These are phyloP conservation scores for Aphaenogaster floridana DNA, from an alignment of 1,140 invertebrate genomes.

Conservation along the genomic window DNA sequence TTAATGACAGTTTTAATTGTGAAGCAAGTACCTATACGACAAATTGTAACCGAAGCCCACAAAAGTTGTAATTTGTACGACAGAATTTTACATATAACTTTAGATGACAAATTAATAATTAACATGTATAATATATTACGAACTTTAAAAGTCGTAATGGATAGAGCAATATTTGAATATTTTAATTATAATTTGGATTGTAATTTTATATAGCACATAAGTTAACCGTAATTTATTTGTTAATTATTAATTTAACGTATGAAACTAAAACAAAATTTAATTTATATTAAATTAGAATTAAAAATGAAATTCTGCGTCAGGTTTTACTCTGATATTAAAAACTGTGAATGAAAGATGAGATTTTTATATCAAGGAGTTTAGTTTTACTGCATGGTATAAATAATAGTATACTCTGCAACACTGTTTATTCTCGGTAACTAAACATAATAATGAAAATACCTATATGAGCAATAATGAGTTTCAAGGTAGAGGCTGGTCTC, in stretches of 20 bases:
- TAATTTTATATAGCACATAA: neutral
- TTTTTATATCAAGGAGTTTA: neutral
- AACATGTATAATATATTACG: neutral
- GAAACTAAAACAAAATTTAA: conserved; percentile 18
- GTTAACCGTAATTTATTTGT: neutral
- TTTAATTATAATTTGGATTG: neutral
- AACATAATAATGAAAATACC: conserved; percentile 46
- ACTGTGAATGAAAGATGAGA: neutral
- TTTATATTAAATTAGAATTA: conserved; percentile 9
- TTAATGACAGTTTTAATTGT: neutral
- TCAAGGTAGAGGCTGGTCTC: conserved; percentile 48
- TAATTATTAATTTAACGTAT: neutral
- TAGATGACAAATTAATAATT: neutral
- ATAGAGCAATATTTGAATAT: neutral
- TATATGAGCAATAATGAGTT: conserved; percentile 47
- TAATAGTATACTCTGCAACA: neutral
- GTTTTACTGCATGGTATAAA: neutral
- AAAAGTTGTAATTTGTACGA: neutral
- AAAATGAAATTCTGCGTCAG: neutral
- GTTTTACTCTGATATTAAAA: neutral
- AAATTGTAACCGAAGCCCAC: neutral
- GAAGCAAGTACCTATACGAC: neutral
- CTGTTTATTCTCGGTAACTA: conserved; percentile 31
- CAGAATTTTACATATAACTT: neutral
- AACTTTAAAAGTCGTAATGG: neutral